Evolutionary conservation across 2,797 vertebrate species (phyloP), one percentile per base, ranked within the genome.

Genomic region (Luscinia luscinia): DNA sequence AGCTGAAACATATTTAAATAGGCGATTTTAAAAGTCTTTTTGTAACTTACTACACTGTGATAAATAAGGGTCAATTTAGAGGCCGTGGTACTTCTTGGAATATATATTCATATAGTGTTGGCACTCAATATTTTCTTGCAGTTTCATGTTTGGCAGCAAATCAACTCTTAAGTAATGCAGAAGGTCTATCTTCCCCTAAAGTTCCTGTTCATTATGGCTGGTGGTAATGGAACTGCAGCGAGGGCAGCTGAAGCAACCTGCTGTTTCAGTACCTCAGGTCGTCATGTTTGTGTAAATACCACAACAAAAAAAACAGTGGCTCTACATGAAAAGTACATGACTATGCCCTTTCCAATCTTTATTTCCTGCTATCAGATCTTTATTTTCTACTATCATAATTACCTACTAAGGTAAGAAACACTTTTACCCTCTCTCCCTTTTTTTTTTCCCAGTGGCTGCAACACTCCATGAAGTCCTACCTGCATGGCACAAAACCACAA

Each of bases 21-120:
- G 26, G 41, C 10, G 9, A 80, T 77, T 74, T 23, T 41, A 91
- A 59, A 61, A 36, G 46, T 41, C 9, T 46, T 19, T 40, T 57
- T 81, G 41, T 67, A 89, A 67, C 36, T 57, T 68, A 61, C 6
- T 52, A 28, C 15, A 40, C 10, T 48, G 26, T 74, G 72, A 87
- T 49, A 93, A 90, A 85, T 2, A 74, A 15, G 30, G 49, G 30
- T 92, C 81, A 72, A 48, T 67, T 80, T n/a, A 58, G n/a, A 90
- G 68, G 58, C 32, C 27, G 27, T 2, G 9, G 26, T 63, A 68
- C 55, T 78, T 83, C 46, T 72, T 69, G 27, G 36, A 81, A 86
- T 79, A 81, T 30, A 57, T 26, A 22, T 75, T 96, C 79, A 69
- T 22, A 17, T 12, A 55, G 7, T 41, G 40, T 32, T 79, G 67